Evolutionary conservation across 2,888 invertebrate genomes (phyloP).

Genomic region (Adineta ricciae): DNA sequence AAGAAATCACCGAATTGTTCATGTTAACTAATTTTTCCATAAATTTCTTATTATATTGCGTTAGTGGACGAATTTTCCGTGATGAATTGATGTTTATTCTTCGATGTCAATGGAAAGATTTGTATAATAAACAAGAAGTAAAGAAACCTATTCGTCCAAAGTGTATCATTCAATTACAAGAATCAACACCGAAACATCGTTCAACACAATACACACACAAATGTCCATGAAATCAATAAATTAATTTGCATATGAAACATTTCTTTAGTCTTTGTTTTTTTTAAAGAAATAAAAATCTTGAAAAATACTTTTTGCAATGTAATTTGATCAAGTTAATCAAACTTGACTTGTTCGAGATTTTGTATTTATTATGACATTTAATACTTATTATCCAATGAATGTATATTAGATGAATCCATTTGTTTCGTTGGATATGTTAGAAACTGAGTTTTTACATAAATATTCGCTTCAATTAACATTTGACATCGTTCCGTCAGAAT

Average conservation of each 20-base stretch:
- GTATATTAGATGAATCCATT: too few species aligned
- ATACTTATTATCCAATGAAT: too few species aligned
- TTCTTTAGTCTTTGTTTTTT: not conserved
- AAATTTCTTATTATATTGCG: conserved; percentile 7
- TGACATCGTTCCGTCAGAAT: too few species aligned
- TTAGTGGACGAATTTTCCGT: not conserved
- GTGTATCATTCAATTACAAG: not conserved
- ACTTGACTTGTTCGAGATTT: too few species aligned
- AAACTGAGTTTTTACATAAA: too few species aligned
- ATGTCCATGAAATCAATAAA: not conserved
- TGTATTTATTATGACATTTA: too few species aligned
- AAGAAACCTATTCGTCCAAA: not conserved
- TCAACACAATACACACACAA: not conserved
- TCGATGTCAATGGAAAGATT: not conserved
- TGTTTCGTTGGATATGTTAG: too few species aligned
- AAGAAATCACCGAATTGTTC: conserved; percentile 8
- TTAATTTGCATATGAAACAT: not conserved
- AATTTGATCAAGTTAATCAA: too few species aligned
- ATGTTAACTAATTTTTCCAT: conserved; percentile 1
- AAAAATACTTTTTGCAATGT: too few species aligned
- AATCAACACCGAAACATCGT: not conserved
- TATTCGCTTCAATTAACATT: too few species aligned
- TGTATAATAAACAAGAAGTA: not conserved
- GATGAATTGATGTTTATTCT: not conserved
- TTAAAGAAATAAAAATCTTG: too few species aligned